A percentile compares a stretch with the other conserved stretches of the same genome.
Evolutionary conservation across 2,888 invertebrate species (phyloP).

Genomic region (Mellilla xanthometata): DNA sequence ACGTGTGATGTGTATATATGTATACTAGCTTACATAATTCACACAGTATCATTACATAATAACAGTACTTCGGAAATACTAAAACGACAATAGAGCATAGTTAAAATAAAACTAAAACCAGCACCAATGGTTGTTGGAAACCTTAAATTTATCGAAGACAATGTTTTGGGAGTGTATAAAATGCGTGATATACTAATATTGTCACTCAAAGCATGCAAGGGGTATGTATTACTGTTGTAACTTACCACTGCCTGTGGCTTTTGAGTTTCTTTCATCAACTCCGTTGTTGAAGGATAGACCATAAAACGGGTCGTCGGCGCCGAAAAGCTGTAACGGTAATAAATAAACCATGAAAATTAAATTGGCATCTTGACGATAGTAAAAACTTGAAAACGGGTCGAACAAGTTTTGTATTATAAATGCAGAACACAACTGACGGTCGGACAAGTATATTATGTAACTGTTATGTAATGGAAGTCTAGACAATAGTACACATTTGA

Average conservation of each 20-base stretch:
- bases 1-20: too few species aligned
- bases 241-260: slow-evolving; percentile 67
- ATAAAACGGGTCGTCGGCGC: slow-evolving; percentile 78
- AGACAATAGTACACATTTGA: too few species aligned
- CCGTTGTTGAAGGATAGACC: slow-evolving; percentile 69
- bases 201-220: slow-evolving; percentile 18
- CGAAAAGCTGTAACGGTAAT: slow-evolving; percentile 66
- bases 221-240: slow-evolving; percentile 10
- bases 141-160: slow-evolving; percentile 13
- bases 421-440: too few species aligned
- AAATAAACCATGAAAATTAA: slow-evolving; percentile 5
- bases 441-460: too few species aligned
- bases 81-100: slow-evolving; percentile 9
- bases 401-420: too few species aligned
- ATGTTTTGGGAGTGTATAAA: slow-evolving; percentile 4
- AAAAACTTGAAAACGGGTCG: too few species aligned
- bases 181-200: background rate
- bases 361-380: background rate
- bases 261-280: slow-evolving; percentile 57
- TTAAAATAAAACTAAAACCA: slow-evolving; percentile 10
- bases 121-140: slow-evolving; percentile 8
- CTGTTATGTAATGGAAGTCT: too few species aligned
- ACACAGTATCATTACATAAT: background rate
- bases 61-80: slow-evolving; percentile 8
- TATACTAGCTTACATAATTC: background rate